Conservation (phyloP, 2,888 invertebrate genomes). For the Abrostola triplasia region DNA sequence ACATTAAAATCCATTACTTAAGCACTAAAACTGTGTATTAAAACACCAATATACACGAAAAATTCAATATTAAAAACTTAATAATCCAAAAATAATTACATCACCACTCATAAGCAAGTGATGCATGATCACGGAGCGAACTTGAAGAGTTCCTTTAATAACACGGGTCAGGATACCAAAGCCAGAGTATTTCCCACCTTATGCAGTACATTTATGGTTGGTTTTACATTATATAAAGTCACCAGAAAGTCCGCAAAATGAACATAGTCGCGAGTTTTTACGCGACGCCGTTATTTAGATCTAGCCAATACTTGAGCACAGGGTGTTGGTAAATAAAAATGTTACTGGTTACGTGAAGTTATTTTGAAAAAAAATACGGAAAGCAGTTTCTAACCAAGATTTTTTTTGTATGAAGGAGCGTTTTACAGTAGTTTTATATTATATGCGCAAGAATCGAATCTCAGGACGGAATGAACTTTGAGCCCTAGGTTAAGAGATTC, state of each 20-base stretch:
- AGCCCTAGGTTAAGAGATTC: too few relatives aligned
- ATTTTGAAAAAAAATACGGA: slow-evolving; percentile 5
- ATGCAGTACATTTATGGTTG: slow-evolving; percentile 34
- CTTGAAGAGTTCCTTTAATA: slow-evolving; percentile 74
- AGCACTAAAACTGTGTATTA: not conserved
- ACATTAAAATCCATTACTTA: not conserved
- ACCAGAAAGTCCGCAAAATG: slow-evolving; percentile 78
- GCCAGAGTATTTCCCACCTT: slow-evolving; percentile 54
- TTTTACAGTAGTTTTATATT: too few relatives aligned
- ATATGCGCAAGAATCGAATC: too few relatives aligned
- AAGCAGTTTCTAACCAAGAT: too few relatives aligned
- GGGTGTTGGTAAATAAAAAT: slow-evolving; percentile 59
- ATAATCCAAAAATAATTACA: slow-evolving; percentile 73
- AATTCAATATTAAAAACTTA: slow-evolving; percentile 50
- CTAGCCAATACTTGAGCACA: slow-evolving; percentile 81
- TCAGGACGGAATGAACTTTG: too few relatives aligned
- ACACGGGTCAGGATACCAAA: slow-evolving; percentile 53
- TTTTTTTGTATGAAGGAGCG: too few relatives aligned
- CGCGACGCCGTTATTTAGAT: slow-evolving; percentile 78
- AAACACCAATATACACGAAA: slow-evolving; percentile 15
- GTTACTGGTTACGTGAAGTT: not conserved
- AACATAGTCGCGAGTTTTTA: slow-evolving; percentile 84
- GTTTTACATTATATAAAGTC: slow-evolving; percentile 38
- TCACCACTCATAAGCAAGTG: slow-evolving; percentile 75
- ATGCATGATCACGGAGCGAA: slow-evolving; percentile 83